Conservation (phyloP, 1,140 invertebrate species). For the Rhyacophila brunnea region DNA sequence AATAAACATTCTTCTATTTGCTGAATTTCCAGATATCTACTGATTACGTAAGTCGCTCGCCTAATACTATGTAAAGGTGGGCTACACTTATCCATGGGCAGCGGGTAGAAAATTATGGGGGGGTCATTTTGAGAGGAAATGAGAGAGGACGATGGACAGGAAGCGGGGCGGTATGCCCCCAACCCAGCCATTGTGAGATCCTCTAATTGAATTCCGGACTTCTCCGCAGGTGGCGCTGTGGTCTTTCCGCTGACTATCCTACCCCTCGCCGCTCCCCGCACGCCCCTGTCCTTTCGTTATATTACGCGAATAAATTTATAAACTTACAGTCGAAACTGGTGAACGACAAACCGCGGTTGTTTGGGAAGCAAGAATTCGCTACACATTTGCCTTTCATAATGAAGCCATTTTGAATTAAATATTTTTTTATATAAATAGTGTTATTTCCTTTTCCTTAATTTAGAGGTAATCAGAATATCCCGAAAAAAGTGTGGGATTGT, state of each 20-base stretch:
- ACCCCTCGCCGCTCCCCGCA: conserved; percentile 6
- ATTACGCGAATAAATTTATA: conserved; percentile 13
- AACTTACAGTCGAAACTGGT: conserved; percentile 1
- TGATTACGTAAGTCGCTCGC: too few species aligned
- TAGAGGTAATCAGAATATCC: too few species aligned
- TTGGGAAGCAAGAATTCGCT: background rate
- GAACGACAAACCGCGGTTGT: background rate
- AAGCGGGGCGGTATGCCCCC: conserved; percentile 2
- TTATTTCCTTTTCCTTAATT: too few species aligned
- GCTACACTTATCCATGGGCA: too few species aligned
- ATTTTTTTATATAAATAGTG: too few species aligned
- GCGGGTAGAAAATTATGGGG: too few species aligned
- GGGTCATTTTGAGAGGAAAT: background rate
- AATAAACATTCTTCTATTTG: too few species aligned
- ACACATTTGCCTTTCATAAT: background rate
- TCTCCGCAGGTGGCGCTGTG: conserved; percentile 24
- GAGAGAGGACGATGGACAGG: background rate
- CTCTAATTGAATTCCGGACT: conserved; percentile 32
- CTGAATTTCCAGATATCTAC: too few species aligned
- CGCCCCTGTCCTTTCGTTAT: background rate
- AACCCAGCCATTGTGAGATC: conserved; percentile 22
- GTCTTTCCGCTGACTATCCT: conserved; percentile 8
- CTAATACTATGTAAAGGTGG: too few species aligned
- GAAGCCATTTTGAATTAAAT: too few species aligned
- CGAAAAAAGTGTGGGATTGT: too few species aligned